Evolutionary conservation across 1,140 invertebrate genomes (phyloP), one percentile per base, ranked within the genome.

Genomic region (Anastrepha ludens): DNA sequence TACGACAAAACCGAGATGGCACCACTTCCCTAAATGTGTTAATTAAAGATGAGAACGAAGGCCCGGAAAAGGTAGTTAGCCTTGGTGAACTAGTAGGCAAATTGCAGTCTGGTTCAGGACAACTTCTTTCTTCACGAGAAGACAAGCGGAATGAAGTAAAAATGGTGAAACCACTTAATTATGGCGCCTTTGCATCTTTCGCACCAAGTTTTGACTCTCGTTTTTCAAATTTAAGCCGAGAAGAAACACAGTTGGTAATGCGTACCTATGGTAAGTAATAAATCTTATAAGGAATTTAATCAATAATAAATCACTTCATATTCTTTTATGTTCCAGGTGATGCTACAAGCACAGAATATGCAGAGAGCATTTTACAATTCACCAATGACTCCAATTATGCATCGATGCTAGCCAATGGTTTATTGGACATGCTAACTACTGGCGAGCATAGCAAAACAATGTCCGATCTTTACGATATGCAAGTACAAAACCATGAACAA

Each of bases 201-300:
- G 98, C 98, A 3, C 99, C 99, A 0, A 96, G 96, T 29, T 98
- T 98, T 93, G 98, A 99, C 93, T 98, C 98, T 0, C 98, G 98
- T 2, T 99, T 99, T 94, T 96, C 98, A 0, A 99, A 98, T 91
- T 94, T 99, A 39, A 98, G 96, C 13, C 98, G 98, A 92, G 97
- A 98, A 89, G 98, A 99, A 92, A 97, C 97, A 1, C 98, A 99
- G 91, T 92, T 99, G 88, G 95, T 99, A 1, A 96, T 97, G 90
- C 96, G 97, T 88, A 98, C 98, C 0, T 98, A 99, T 91, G 98
- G 98, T 81, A 55, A 81, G 74, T 3, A 67, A 55, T 94, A 81
- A 60, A 85, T 47, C 81, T 62, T 39, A 55, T 81, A 67, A 3
- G 11, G 11, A 55, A 55, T 2, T 2, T 55, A 6, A 8, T 55